Percentiles rank a stretch among this genome's conserved stretches.
Conservation (phyloP, 1,140 invertebrate genomes). For the Drosophila orosa region DNA sequence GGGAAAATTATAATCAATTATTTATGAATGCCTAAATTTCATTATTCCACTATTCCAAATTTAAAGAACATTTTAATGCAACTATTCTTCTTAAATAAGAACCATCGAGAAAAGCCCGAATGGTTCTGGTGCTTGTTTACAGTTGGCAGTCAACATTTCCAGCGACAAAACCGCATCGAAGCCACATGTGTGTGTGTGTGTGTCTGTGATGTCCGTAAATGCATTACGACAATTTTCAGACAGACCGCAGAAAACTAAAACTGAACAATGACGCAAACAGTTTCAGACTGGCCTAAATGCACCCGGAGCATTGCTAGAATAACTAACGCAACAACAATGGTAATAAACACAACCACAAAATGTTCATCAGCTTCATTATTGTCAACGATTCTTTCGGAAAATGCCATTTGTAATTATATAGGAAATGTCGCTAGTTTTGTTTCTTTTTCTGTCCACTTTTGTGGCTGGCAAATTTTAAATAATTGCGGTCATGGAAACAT, state of each 20-base stretch:
- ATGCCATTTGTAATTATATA: conserved; percentile 25
- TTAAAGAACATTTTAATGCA: not conserved
- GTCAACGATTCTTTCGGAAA: conserved; percentile 55
- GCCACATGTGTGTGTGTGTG: conserved; percentile 39
- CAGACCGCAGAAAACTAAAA: conserved; percentile 54
- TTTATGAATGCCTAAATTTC: no score
- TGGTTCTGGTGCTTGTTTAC: conserved; percentile 34
- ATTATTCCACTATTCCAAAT: not conserved
- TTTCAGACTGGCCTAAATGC: conserved; percentile 38
- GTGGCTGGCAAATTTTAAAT: conserved; percentile 15
- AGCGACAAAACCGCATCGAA: conserved; percentile 45
- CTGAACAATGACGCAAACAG: conserved; percentile 41
- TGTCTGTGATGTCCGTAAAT: conserved; percentile 28
- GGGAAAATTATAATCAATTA: not conserved
- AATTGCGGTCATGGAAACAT: not conserved
- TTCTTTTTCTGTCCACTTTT: conserved; percentile 6
- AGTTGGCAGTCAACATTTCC: conserved; percentile 51
- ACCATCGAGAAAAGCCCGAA: not conserved
- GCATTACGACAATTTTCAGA: conserved; percentile 51
- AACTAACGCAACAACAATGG: conserved; percentile 41
- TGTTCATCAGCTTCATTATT: conserved; percentile 72
- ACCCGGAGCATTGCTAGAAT: conserved; percentile 22
- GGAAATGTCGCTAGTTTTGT: conserved; percentile 11
- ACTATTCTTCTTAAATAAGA: not conserved
- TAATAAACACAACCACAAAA: conserved; percentile 71